These are phyloP conservation scores for Limanda limanda DNA, from an alignment of 2,113 vertebrate genomes.

Conservation along the genomic window DNA sequence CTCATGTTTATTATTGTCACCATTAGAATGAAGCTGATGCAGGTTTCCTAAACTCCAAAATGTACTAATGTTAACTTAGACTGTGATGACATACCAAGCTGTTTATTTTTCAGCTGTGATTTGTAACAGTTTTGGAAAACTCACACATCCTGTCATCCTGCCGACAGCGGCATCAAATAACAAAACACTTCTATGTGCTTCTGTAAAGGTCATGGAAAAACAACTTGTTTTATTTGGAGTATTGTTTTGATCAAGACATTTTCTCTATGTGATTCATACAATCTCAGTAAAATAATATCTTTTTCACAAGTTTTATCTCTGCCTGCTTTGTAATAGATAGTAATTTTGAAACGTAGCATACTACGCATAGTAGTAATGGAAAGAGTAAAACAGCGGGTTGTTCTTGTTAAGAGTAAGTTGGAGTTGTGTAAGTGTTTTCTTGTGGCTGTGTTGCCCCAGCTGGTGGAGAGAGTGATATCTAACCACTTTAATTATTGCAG, in stretches of 20 bases:
- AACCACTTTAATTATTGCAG: background rate
- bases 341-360: conserved; percentile 1
- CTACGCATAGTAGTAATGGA: background rate
- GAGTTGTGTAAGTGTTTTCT: conserved; percentile 13
- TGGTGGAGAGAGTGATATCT: background rate
- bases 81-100: no score
- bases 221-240: background rate
- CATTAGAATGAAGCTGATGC: no score
- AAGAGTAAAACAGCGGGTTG: background rate
- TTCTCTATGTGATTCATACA: background rate
- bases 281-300: background rate
- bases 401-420: background rate
- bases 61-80: no score
- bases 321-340: background rate
- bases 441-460: conserved; percentile 12
- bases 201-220: background rate
- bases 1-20: no score
- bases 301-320: background rate
- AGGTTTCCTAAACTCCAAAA: no score
- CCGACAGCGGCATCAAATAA: no score
- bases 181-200: background rate
- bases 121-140: no score
- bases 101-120: no score
- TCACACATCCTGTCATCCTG: no score
- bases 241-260: background rate